Percentiles rank a stretch among this genome's conserved stretches.
Evolutionary conservation across 2,888 invertebrate species (phyloP).

Genomic region (Bruchidius siliquastri): DNA sequence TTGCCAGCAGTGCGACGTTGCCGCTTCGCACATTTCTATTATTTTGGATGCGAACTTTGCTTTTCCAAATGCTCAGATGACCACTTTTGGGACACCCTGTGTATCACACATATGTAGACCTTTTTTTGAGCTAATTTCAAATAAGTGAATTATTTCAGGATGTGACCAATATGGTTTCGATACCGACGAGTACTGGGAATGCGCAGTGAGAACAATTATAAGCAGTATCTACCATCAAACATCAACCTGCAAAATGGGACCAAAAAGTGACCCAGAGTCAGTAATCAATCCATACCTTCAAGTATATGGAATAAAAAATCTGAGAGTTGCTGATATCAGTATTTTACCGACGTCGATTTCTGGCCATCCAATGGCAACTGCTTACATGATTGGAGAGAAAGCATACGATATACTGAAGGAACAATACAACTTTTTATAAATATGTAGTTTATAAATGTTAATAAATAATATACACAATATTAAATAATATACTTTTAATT

Average conservation of each 20-base stretch:
- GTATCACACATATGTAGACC: too few species aligned
- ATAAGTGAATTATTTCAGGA: conserved; percentile 36
- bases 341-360: conserved; percentile 52
- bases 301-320: conserved; percentile 49
- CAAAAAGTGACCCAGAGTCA: conserved; percentile 47
- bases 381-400: conserved; percentile 1
- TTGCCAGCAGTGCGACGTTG: too few species aligned
- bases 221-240: conserved; percentile 52
- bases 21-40: too few species aligned
- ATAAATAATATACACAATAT: neutral
- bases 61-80: too few species aligned
- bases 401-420: conserved; percentile 1
- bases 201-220: conserved; percentile 47
- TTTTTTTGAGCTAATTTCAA: too few species aligned
- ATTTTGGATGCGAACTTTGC: too few species aligned
- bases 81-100: too few species aligned
- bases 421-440: neutral
- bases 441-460: neutral
- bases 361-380: conserved; percentile 49
- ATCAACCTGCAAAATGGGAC: conserved; percentile 56
- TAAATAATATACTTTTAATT: neutral
- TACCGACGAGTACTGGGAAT: conserved; percentile 51
- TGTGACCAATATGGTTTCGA: conserved; percentile 45
- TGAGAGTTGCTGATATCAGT: conserved; percentile 54
- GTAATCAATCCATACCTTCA: conserved; percentile 53